phyloP scores from a whole-genome alignment of 1,140 invertebrate species.

The Centruroides vittatus region DNA sequence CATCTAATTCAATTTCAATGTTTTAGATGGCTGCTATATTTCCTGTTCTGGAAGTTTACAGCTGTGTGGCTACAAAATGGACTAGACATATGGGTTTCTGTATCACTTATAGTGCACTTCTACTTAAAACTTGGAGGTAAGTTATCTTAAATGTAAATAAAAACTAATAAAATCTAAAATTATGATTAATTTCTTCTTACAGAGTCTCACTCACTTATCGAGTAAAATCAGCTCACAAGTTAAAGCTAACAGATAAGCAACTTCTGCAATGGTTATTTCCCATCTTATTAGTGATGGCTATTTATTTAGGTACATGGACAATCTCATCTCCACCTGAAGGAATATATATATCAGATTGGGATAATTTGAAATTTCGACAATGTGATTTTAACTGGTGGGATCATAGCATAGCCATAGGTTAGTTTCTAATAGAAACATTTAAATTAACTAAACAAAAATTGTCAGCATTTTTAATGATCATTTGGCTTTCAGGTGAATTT shows the following conservation, averaged over 20 bases:
- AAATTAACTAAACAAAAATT: too few species aligned
- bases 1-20: too few species aligned
- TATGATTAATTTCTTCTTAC: background rate
- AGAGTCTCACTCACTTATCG: slow-evolving; percentile 79
- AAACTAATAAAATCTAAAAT: background rate
- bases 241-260: slow-evolving; percentile 79
- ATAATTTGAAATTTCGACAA: slow-evolving; percentile 61
- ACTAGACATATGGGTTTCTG: slow-evolving; percentile 78
- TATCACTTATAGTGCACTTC: slow-evolving; percentile 71
- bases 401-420: slow-evolving; percentile 69
- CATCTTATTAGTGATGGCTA: slow-evolving; percentile 67
- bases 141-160: background rate
- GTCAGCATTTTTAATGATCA: too few species aligned
- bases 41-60: slow-evolving; percentile 57
- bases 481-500: slow-evolving; percentile 52
- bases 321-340: slow-evolving; percentile 56
- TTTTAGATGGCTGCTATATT: slow-evolving; percentile 77
- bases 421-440: slow-evolving; percentile 6
- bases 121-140: slow-evolving; percentile 73
- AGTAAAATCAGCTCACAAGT: slow-evolving; percentile 81
- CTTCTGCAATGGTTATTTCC: slow-evolving; percentile 80
- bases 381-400: slow-evolving; percentile 86
- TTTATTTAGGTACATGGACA: slow-evolving; percentile 78
- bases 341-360: slow-evolving; percentile 54
- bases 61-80: slow-evolving; percentile 82